phyloP scores from a whole-genome alignment of 2,113 vertebrate species.

The Pollimyrus isidori region DNA sequence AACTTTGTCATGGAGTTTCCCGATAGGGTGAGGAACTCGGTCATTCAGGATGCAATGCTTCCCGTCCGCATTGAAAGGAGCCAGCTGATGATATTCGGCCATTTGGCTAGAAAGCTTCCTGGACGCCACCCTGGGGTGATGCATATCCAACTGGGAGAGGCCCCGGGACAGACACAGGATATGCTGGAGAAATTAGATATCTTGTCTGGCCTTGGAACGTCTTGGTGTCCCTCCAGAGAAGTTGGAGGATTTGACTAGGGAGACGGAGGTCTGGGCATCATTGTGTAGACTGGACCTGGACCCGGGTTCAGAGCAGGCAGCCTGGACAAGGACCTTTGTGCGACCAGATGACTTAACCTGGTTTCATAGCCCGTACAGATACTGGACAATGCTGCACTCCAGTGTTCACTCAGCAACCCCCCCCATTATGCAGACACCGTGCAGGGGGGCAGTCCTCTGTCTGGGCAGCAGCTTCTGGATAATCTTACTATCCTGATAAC shows the following conservation, averaged over 20 bases:
- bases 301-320: not conserved
- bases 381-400: not conserved
- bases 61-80: not conserved
- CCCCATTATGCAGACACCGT: not conserved
- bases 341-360: not conserved
- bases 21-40: not conserved
- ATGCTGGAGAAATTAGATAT: not conserved
- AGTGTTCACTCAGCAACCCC: not conserved
- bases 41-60: not conserved
- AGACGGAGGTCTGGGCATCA: not conserved
- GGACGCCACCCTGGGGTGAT: not conserved
- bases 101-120: not conserved
- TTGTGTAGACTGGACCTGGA: not conserved
- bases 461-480: not conserved
- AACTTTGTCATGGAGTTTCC: not conserved
- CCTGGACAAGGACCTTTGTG: not conserved
- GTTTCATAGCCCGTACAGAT: not conserved
- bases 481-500: not conserved
- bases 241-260: not conserved
- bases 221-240: not conserved
- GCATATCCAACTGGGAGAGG: not conserved
- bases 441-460: not conserved
- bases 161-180: not conserved
- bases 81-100: not conserved
- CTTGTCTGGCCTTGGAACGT: not conserved